A percentile compares a stretch with the other conserved stretches of the same genome.
Conservation (phyloP, 2,797 vertebrate species). For the Selene dorsalis region DNA sequence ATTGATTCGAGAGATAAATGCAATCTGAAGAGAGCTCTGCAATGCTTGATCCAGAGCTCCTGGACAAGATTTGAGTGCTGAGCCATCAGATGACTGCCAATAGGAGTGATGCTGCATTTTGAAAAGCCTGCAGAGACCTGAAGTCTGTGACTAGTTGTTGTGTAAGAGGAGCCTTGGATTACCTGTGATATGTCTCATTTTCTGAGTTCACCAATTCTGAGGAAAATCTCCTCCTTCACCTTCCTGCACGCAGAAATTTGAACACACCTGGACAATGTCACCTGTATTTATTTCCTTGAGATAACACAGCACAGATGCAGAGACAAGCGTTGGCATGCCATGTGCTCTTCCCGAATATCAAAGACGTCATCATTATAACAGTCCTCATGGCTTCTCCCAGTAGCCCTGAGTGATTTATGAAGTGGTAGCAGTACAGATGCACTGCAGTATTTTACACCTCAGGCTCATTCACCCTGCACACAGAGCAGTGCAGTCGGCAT, state of each 20-base stretch:
- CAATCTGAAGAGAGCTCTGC: not conserved
- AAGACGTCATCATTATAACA: not conserved
- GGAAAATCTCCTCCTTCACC: not conserved
- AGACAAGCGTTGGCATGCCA: not conserved
- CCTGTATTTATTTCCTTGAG: not conserved
- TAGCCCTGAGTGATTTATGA: not conserved
- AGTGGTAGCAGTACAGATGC: too few relatives aligned
- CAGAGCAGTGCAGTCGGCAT: not conserved
- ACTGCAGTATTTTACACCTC: not conserved
- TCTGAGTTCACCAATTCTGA: not conserved
- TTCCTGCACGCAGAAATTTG: not conserved
- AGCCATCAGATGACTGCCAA: not conserved
- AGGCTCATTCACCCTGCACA: not conserved
- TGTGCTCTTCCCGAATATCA: not conserved
- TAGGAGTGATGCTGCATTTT: not conserved
- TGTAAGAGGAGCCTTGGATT: too few relatives aligned
- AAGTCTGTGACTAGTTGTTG: too few relatives aligned
- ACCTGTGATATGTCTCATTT: not conserved
- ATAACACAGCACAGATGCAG: not conserved
- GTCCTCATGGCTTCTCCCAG: too few relatives aligned
- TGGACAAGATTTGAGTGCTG: not conserved
- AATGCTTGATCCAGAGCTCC: not conserved
- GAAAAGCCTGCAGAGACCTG: not conserved
- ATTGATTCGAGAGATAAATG: slow-evolving; percentile 31
- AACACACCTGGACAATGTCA: too few relatives aligned